Conservation (phyloP, 2,797 vertebrate genomes). For the Argya squamiceps region DNA sequence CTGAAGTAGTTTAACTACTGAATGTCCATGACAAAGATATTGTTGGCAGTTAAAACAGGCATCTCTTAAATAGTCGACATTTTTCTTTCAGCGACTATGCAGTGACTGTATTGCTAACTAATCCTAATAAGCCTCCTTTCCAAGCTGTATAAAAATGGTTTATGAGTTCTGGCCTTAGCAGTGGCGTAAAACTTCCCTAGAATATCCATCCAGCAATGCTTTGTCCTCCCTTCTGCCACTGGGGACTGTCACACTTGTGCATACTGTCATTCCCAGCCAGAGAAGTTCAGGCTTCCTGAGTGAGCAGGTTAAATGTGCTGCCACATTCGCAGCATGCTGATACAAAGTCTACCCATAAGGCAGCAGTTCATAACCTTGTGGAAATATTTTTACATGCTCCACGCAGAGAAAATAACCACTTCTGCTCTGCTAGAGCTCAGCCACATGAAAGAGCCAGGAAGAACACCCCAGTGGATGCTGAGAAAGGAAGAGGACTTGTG, state of each 20-base stretch:
- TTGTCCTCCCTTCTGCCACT: background rate
- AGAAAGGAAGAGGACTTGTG: background rate
- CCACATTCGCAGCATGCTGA: background rate
- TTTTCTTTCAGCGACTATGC: slow-evolving; percentile 7
- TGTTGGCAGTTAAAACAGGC: background rate
- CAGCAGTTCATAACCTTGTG: slow-evolving; percentile 36
- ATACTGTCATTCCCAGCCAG: background rate
- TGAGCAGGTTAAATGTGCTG: slow-evolving; percentile 7
- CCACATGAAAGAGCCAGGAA: slow-evolving; percentile 31
- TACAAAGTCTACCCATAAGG: slow-evolving; percentile 37
- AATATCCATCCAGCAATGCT: background rate
- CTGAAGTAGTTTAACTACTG: background rate
- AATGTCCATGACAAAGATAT: background rate
- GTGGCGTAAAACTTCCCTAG: background rate
- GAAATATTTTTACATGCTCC: slow-evolving; percentile 58
- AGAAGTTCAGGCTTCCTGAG: slow-evolving; percentile 18
- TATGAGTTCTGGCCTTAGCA: slow-evolving; percentile 35
- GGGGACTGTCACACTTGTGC: background rate
- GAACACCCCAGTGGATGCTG: background rate
- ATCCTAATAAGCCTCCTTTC: slow-evolving; percentile 28
- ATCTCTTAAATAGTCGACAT: slow-evolving; percentile 33
- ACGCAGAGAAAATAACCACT: slow-evolving; percentile 21
- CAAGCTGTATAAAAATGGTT: slow-evolving; percentile 46
- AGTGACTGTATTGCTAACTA: slow-evolving; percentile 12
- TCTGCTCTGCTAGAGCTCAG: slow-evolving; percentile 24